phyloP scores from a whole-genome alignment of 2,888 invertebrate species.

The Drosophila cyrtoloma region DNA sequence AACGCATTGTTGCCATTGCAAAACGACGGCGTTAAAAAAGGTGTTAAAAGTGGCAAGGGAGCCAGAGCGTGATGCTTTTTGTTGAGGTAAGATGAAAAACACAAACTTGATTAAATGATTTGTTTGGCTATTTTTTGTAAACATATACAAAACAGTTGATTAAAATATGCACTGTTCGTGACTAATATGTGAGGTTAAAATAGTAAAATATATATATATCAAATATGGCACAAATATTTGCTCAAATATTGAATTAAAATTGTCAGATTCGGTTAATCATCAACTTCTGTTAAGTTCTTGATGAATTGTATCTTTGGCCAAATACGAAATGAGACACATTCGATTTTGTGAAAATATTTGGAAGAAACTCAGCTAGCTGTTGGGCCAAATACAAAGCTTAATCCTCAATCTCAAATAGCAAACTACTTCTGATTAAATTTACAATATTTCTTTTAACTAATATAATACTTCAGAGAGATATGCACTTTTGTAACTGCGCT shows the following conservation, averaged over 20 bases:
- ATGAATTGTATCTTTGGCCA: not conserved
- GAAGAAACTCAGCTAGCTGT: not conserved
- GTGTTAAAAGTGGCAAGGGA: conserved; percentile 58
- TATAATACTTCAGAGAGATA: not conserved
- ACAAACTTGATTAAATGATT: conserved; percentile 49
- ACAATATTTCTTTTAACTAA: not conserved
- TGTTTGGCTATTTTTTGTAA: conserved; percentile 29
- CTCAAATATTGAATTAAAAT: not conserved
- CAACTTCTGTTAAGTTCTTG: not conserved
- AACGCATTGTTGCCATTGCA: conserved; percentile 63
- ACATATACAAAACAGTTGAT: not conserved
- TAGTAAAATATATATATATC: not conserved
- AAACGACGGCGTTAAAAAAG: conserved; percentile 68
- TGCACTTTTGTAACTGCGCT: too few species aligned
- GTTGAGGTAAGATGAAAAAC: conserved; percentile 23
- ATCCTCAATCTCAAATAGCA: not conserved
- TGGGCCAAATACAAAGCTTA: not conserved
- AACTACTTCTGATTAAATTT: not conserved
- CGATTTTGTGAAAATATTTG: not conserved
- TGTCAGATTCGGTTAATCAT: not conserved
- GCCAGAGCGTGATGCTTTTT: conserved; percentile 50
- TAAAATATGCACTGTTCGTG: not conserved
- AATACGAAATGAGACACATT: not conserved
- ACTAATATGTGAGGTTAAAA: not conserved
- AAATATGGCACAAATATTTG: not conserved